Percentiles rank a stretch among this genome's conserved stretches.
Evolutionary conservation across 2,888 invertebrate species (phyloP).

Genomic region (Dynastes hyllus): DNA sequence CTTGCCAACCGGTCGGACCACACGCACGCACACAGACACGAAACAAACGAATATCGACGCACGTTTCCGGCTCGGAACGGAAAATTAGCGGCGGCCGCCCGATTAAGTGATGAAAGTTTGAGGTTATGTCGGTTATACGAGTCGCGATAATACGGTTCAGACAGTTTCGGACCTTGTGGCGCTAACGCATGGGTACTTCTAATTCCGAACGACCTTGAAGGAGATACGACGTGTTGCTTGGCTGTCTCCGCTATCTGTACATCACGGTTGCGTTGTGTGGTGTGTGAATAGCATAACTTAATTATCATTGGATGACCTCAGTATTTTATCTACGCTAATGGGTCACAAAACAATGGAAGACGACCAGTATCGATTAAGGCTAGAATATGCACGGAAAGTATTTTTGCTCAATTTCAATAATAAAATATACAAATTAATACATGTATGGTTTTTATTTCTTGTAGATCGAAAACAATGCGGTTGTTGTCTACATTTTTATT

Average conservation of each 20-base stretch:
- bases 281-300: not conserved
- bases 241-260: not conserved
- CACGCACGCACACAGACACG: conserved; percentile 22
- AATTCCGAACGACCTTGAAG: conserved; percentile 21
- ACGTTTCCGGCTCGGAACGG: conserved; percentile 21
- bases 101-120: not conserved
- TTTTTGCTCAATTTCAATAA: too few relatives aligned
- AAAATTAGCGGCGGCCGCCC: not conserved
- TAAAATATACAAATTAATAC: too few relatives aligned
- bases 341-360: not conserved
- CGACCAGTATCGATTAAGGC: too few relatives aligned
- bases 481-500: too few relatives aligned
- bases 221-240: conserved; percentile 21
- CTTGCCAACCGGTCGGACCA: conserved; percentile 33
- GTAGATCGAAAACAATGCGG: too few relatives aligned
- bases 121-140: not conserved
- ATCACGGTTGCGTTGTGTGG: not conserved
- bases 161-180: conserved; percentile 25
- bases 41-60: conserved; percentile 20
- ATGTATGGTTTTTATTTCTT: too few relatives aligned
- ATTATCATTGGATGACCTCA: not conserved
- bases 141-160: conserved; percentile 1
- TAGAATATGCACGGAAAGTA: not conserved
- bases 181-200: not conserved
- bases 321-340: not conserved